phyloP scores from a whole-genome alignment of 1,140 invertebrate genomes.

The Lerema accius region DNA sequence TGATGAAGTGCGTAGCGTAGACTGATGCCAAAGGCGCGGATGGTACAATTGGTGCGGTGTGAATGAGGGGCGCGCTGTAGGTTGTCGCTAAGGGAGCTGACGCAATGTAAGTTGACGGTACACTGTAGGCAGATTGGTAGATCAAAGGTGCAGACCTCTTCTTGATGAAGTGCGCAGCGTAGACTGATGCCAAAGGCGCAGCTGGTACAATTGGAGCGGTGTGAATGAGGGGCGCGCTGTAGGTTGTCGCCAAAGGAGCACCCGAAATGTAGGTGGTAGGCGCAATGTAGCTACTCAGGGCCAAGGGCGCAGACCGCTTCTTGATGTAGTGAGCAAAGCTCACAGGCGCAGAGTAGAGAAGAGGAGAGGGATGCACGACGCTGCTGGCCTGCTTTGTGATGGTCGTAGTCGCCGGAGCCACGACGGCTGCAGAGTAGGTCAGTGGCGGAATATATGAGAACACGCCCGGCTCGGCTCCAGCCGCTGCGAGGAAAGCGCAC shows the following conservation, averaged over 20 bases:
- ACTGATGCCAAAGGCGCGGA: conserved; percentile 28
- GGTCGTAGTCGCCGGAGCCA: conserved; percentile 59
- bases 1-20: not conserved
- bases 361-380: conserved; percentile 68
- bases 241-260: conserved; percentile 46
- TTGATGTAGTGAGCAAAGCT: conserved; percentile 60
- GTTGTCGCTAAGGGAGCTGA: no score
- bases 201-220: conserved; percentile 51
- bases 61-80: no score
- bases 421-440: conserved; percentile 63
- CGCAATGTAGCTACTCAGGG: conserved; percentile 40
- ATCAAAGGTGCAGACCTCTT: conserved; percentile 55
- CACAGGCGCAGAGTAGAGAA: conserved; percentile 49
- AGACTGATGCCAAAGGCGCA: conserved; percentile 37
- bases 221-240: conserved; percentile 50
- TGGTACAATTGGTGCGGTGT: conserved; percentile 30
- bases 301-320: conserved; percentile 54
- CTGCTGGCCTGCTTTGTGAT: conserved; percentile 69
- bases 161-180: conserved; percentile 55
- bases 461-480: conserved; percentile 62
- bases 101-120: conserved; percentile 44
- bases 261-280: conserved; percentile 37
- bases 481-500: conserved; percentile 80
- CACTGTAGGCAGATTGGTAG: conserved; percentile 38
- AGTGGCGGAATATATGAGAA: conserved; percentile 46